Percentiles rank a stretch among this genome's conserved stretches.
Evolutionary conservation across 2,888 invertebrate species (phyloP).

Genomic region (Parasteatoda lunata): DNA sequence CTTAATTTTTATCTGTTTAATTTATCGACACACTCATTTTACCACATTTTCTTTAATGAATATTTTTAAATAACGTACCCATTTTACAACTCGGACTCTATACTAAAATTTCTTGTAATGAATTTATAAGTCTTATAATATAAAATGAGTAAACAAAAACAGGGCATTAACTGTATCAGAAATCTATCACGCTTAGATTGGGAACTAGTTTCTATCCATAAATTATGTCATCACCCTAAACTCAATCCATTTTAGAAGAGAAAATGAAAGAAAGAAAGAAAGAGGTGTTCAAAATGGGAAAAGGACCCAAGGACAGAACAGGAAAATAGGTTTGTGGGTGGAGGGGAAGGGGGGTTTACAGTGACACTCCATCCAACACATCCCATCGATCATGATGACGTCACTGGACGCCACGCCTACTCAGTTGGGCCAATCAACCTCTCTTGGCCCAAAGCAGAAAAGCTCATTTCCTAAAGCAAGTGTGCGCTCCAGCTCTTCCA

Average conservation of each 20-base stretch:
- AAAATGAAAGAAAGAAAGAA: conserved; percentile 1
- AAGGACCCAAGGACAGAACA: neutral
- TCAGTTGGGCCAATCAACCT: conserved; percentile 67
- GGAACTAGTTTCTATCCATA: too few relatives aligned
- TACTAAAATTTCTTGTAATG: too few relatives aligned
- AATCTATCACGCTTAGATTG: too few relatives aligned
- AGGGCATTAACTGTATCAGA: too few relatives aligned
- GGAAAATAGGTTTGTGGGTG: neutral
- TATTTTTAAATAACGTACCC: too few relatives aligned
- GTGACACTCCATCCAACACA: conserved; percentile 62
- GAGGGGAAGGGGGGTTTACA: conserved; percentile 35
- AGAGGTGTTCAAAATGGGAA: conserved; percentile 2
- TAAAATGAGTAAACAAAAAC: too few relatives aligned
- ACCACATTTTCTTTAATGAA: too few relatives aligned
- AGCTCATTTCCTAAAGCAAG: conserved; percentile 66
- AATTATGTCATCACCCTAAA: too few relatives aligned
- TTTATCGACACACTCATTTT: too few relatives aligned
- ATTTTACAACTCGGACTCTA: too few relatives aligned
- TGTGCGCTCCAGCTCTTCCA: conserved; percentile 7
- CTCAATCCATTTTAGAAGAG: neutral
- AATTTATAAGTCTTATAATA: too few relatives aligned
- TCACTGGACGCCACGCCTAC: conserved; percentile 61
- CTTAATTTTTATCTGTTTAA: too few relatives aligned
- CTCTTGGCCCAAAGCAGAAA: conserved; percentile 60
- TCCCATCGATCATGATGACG: conserved; percentile 68